Evolutionary conservation across 2,797 vertebrate species (phyloP).

Genomic region (Monodelphis domestica): DNA sequence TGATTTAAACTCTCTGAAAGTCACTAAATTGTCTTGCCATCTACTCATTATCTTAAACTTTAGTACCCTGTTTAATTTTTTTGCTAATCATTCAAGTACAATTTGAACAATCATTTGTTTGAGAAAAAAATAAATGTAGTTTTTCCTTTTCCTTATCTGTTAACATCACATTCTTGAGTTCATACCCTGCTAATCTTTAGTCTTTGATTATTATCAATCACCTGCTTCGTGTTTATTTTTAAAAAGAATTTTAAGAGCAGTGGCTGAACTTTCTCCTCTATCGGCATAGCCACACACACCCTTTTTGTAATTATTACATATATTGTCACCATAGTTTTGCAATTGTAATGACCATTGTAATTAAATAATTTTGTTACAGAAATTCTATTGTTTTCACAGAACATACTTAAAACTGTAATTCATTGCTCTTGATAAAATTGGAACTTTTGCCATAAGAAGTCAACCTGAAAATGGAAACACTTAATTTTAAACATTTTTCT

Average conservation of each 20-base stretch:
- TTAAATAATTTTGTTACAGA: constrained; percentile 8
- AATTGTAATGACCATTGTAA: not conserved
- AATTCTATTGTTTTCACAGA: not conserved
- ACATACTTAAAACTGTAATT: not conserved
- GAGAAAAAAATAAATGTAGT: not conserved
- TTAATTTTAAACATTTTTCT: constrained; percentile 7
- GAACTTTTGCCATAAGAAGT: not conserved
- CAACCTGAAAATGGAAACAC: not conserved
- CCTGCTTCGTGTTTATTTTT: not conserved
- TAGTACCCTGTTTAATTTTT: not conserved
- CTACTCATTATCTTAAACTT: not conserved
- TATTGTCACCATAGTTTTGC: not conserved
- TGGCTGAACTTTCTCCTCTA: not conserved
- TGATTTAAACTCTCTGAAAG: not conserved
- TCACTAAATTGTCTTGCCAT: not conserved
- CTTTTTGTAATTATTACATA: not conserved
- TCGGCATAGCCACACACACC: not conserved
- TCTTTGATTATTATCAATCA: not conserved
- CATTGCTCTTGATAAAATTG: not conserved
- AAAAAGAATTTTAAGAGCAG: not conserved
- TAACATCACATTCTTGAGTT: not conserved
- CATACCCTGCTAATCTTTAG: not conserved
- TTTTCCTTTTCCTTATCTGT: not conserved
- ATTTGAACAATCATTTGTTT: not conserved
- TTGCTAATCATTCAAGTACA: not conserved